Evolutionary conservation across 2,113 vertebrate genomes (phyloP).

Genomic region (Epinephelus fuscoguttatus): DNA sequence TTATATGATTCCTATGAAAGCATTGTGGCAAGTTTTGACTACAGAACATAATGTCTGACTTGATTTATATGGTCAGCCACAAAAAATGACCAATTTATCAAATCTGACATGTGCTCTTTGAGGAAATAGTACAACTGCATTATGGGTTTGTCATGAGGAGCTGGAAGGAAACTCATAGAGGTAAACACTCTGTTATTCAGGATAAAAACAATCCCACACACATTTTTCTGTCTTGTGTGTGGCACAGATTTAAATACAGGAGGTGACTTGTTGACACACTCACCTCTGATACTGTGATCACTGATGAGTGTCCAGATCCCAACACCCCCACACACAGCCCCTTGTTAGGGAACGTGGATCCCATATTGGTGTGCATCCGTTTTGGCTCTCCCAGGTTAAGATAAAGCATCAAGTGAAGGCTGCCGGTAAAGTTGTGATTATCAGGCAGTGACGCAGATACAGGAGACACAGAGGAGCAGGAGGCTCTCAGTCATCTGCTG

Average conservation of each 20-base stretch:
- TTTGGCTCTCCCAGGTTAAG: conserved; percentile 59
- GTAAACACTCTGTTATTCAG: background rate
- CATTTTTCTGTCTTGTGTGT: conserved; percentile 5
- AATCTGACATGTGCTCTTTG: conserved; percentile 9
- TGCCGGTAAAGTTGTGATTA: conserved; percentile 73
- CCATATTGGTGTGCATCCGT: conserved; percentile 51
- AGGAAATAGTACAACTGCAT: background rate
- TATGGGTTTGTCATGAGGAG: background rate
- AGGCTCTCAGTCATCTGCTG: conserved; percentile 63
- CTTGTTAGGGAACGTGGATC: conserved; percentile 47
- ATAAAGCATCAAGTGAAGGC: conserved; percentile 75
- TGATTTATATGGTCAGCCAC: background rate
- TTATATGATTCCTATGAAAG: background rate
- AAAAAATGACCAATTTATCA: background rate
- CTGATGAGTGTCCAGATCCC: conserved; percentile 57
- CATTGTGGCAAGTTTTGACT: background rate
- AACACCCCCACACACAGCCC: conserved; percentile 32
- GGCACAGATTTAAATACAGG: conserved; percentile 22
- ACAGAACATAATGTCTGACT: background rate
- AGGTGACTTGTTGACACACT: conserved; percentile 54
- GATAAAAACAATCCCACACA: background rate
- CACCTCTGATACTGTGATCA: conserved; percentile 46
- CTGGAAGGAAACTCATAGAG: background rate
- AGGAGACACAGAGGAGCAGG: conserved; percentile 65
- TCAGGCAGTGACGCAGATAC: conserved; percentile 69